Evolutionary conservation across 1,140 invertebrate species (phyloP).

Genomic region (Drosophila navojoa): DNA sequence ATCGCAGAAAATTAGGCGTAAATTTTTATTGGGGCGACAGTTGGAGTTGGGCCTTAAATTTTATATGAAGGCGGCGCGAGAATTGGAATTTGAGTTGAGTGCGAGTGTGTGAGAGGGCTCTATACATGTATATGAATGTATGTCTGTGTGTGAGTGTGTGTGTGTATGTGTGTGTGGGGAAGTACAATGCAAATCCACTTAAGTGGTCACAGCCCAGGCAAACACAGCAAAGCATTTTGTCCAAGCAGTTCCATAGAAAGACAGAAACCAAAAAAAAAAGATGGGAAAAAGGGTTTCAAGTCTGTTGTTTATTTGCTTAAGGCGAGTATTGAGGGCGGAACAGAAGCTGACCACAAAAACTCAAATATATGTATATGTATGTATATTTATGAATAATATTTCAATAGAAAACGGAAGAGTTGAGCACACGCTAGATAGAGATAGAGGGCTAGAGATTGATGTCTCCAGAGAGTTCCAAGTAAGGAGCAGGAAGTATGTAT

Average conservation of each 20-base stretch:
- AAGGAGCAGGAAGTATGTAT: constrained; percentile 35
- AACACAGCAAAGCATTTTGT: constrained; percentile 28
- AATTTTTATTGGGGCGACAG: constrained; percentile 74
- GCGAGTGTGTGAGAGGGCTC: no score
- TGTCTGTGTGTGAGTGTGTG: neutral
- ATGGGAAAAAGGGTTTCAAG: constrained; percentile 17
- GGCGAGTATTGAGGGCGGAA: constrained; percentile 42
- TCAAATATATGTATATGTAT: constrained; percentile 29
- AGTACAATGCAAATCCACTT: constrained; percentile 61
- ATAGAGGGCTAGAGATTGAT: neutral
- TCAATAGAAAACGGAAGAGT: constrained; percentile 70
- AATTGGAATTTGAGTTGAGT: constrained; percentile 17
- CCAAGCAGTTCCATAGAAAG: constrained; percentile 28
- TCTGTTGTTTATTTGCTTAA: constrained; percentile 25
- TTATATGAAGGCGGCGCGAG: neutral
- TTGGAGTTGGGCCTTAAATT: constrained; percentile 25
- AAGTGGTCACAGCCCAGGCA: constrained; percentile 64
- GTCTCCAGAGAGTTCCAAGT: constrained; percentile 24
- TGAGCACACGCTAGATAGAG: constrained; percentile 14
- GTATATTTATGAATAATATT: constrained; percentile 51
- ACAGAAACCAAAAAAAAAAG: neutral
- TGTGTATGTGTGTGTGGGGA: neutral
- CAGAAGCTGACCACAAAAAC: constrained; percentile 57
- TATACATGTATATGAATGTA: no score
- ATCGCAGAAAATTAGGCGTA: constrained; percentile 62